Conservation (phyloP, 1,140 invertebrate genomes). For the Anastrepha ludens region DNA sequence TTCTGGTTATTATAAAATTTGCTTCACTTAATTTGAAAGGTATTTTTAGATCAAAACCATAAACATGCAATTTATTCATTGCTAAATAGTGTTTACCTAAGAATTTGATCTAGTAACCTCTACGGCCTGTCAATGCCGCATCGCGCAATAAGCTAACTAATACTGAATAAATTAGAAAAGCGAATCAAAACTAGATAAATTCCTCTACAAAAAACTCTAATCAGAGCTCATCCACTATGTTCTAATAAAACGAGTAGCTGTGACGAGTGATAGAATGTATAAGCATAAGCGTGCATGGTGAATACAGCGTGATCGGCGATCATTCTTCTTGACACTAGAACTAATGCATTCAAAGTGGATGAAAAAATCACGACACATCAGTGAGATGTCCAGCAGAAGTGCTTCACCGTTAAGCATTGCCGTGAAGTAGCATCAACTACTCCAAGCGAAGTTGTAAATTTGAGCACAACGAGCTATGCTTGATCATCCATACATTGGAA, state of each 20-base stretch:
- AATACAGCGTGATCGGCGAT: not conserved
- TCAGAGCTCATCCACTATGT: not conserved
- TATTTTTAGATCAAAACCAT: no score
- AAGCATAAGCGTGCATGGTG: not conserved
- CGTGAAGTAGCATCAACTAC: no score
- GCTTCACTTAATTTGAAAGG: no score
- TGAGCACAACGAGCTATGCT: no score
- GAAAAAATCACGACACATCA: not conserved
- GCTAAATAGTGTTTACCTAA: not conserved
- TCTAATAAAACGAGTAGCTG: not conserved
- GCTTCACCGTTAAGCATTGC: no score
- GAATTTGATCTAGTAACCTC: constrained; percentile 1
- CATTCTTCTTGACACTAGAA: not conserved
- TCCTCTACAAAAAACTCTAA: not conserved
- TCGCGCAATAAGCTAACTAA: not conserved
- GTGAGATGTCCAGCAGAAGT: not conserved
- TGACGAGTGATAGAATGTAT: not conserved
- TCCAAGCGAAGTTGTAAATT: no score
- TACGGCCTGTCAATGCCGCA: not conserved
- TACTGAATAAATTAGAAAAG: not conserved
- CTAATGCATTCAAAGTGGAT: not conserved
- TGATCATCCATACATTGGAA: no score
- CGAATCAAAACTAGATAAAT: not conserved
- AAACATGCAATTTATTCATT: no score
- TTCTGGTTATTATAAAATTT: no score